A percentile compares a stretch with the other conserved stretches of the same genome.
These are phyloP conservation scores for Athrips mouffetella DNA, from an alignment of 2,888 invertebrate genomes.

Conservation along the genomic window DNA sequence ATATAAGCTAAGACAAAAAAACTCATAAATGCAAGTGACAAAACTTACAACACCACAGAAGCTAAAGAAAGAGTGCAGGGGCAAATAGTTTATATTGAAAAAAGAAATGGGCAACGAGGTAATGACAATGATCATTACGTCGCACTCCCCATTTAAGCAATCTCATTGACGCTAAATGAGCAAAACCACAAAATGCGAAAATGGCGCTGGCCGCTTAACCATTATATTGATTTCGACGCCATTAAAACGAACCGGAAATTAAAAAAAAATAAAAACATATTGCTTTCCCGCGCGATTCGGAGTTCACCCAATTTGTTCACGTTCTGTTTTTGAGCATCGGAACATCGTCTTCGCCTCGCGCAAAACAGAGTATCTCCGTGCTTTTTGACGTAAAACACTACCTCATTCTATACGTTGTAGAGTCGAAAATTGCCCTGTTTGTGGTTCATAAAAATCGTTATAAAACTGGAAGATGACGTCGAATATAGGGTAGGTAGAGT, in stretches of 20 bases:
- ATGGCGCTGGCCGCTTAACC: slow-evolving; percentile 65
- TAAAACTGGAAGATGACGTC: slow-evolving; percentile 37
- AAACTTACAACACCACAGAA: background rate
- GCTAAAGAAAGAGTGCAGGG: background rate
- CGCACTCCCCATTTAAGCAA: slow-evolving; percentile 36
- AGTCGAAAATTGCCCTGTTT: slow-evolving; percentile 16
- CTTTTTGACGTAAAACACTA: slow-evolving; percentile 25
- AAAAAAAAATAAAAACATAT: slow-evolving; percentile 77
- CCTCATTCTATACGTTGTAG: slow-evolving; percentile 24
- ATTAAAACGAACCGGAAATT: slow-evolving; percentile 76
- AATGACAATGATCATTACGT: slow-evolving; percentile 54
- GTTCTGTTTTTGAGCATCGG: slow-evolving; percentile 66
- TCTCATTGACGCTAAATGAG: slow-evolving; percentile 68
- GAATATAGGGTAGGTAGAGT: slow-evolving; percentile 70
- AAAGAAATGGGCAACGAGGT: slow-evolving; percentile 37
- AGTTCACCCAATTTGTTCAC: slow-evolving; percentile 74
- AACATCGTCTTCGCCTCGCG: slow-evolving; percentile 44
- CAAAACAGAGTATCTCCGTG: slow-evolving; percentile 38
- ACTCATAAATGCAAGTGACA: background rate
- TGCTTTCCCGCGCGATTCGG: slow-evolving; percentile 73
- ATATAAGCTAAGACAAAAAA: no score
- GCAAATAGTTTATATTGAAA: slow-evolving; percentile 27
- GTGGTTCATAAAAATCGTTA: slow-evolving; percentile 33
- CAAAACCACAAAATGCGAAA: slow-evolving; percentile 74
- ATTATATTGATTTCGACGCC: slow-evolving; percentile 77